phyloP scores from a whole-genome alignment of 1,140 invertebrate species.

The Alviniconcha marisindica region DNA sequence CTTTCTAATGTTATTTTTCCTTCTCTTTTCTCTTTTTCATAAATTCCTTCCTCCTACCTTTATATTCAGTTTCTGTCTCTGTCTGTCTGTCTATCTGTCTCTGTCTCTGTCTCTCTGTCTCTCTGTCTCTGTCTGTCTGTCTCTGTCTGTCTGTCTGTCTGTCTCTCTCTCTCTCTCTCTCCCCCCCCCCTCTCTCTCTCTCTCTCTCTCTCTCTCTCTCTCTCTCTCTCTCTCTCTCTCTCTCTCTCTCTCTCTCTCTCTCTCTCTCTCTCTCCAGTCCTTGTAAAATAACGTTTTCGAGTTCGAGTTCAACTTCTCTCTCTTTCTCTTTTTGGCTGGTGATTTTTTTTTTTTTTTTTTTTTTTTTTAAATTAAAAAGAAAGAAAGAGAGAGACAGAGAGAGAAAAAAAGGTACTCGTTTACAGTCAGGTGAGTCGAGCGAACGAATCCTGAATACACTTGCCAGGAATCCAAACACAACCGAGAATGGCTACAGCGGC shows the following conservation, averaged over 20 bases:
- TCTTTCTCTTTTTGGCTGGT: not conserved
- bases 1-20: no score
- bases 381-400: no score
- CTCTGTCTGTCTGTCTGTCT: no score
- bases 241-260: not conserved
- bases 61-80: not conserved
- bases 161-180: no score
- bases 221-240: not conserved
- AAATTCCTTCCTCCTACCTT: no score
- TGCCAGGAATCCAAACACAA: no score
- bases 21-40: no score
- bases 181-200: not conserved
- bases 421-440: no score
- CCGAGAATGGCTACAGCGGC: no score
- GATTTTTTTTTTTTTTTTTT: not conserved
- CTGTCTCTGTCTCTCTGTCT: not conserved
- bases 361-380: not conserved
- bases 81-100: not conserved
- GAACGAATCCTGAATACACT: no score
- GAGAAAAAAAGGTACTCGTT: no score
- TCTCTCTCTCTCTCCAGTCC: not conserved
- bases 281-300: not conserved
- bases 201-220: not conserved
- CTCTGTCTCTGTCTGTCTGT: no score
- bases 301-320: not conserved